Evolutionary conservation across 2,888 invertebrate genomes (phyloP), one percentile per base, ranked within the genome.

Genomic region (Phasia obesa): DNA sequence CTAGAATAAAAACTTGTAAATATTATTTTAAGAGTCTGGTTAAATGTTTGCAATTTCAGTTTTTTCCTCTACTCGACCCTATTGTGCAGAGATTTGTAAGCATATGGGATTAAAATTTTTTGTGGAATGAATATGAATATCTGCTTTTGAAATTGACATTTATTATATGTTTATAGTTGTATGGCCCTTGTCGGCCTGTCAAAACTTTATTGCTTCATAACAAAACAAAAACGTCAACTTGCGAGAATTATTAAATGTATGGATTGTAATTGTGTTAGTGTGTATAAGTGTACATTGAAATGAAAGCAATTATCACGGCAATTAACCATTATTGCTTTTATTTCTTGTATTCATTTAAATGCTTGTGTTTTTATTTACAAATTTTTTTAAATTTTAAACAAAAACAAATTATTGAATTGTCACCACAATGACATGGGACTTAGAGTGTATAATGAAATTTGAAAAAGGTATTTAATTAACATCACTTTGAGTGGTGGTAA

Each of bases 121-220:
- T 67, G 64, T 64, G 2, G 65, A 81, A 65, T 70, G 60, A 35
- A 81, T 65, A 59, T 70, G 65, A 81, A 59, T 70, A 67, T 60
- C 76, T 67, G 67, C 27, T 76, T 74, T 49, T 82, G 82, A 65
- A 82, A 75, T 75, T 82, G 82, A 82, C 82, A 82, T 82, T 82
- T 78, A 82, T 82, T 77, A 75, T 82, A 73, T 82, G n/a, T n/a
- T n/a, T n/a, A n/a, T n/a, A n/a, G n/a, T 82, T 82, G 74, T 65
- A 74, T 64, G 75, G 82, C 78, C 59, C 70, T 78, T 82, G 82
- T 82, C 51, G 53, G 64, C 53, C 64, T 82, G 74, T 75, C 82
- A 78, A 65, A 82, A 51, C 74, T 70, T 59, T 35, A 35, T n/a
- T n/a, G 44, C 74, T 57, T 38, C n/a, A n/a, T 2, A 42, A 38